Percentiles rank a stretch among this genome's conserved stretches.
Conservation (phyloP, 2,113 vertebrate species). For the Lutjanus erythropterus region DNA sequence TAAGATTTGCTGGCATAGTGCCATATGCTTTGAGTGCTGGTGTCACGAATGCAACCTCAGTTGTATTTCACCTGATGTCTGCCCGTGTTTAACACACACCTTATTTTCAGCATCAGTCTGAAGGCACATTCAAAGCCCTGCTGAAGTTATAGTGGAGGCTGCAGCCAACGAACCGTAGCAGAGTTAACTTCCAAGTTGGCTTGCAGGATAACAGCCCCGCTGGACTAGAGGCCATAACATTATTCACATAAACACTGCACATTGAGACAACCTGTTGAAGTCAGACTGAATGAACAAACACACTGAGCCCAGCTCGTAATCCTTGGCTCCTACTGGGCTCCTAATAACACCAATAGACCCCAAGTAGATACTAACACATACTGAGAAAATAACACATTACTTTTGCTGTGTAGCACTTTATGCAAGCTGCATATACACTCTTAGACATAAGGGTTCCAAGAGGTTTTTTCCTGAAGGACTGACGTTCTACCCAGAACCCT, state of each 20-base stretch:
- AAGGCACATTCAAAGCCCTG: slow-evolving; percentile 39
- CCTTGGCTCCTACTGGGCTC: slow-evolving; percentile 3
- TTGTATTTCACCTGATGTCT: slow-evolving; percentile 3
- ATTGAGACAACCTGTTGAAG: slow-evolving; percentile 32
- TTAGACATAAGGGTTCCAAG: too few relatives aligned
- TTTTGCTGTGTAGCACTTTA: not conserved
- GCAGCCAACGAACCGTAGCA: slow-evolving; percentile 59
- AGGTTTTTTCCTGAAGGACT: too few relatives aligned
- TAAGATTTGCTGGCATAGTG: not conserved
- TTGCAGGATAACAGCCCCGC: slow-evolving; percentile 38
- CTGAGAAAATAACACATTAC: slow-evolving; percentile 10
- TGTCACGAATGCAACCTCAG: slow-evolving; percentile 2
- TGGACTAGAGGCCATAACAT: slow-evolving; percentile 44
- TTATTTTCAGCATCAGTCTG: slow-evolving; percentile 46
- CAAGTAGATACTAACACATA: not conserved
- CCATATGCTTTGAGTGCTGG: not conserved
- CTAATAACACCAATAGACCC: slow-evolving; percentile 1
- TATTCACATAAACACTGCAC: slow-evolving; percentile 60
- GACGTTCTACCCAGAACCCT: too few relatives aligned
- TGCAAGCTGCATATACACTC: not conserved
- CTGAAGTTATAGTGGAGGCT: slow-evolving; percentile 26
- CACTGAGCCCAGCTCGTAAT: slow-evolving; percentile 19
- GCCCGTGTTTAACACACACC: slow-evolving; percentile 40
- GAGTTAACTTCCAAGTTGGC: slow-evolving; percentile 69
- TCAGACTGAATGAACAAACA: slow-evolving; percentile 29